phyloP scores from a whole-genome alignment of 92 coral and sea anemone species.

The Parazoanthus atlanticus region DNA sequence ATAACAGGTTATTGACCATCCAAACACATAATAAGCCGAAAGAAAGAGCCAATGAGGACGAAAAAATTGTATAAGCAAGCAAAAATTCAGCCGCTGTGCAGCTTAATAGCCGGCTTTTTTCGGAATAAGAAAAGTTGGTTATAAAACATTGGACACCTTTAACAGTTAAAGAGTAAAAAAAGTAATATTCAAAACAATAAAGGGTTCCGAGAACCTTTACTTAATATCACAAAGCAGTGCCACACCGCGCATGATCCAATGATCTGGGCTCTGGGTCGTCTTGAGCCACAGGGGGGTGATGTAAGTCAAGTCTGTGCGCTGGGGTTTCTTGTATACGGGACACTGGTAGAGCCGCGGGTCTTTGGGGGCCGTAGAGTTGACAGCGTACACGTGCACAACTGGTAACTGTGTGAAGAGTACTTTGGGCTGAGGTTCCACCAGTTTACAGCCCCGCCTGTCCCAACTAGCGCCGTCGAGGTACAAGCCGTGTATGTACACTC shows the following conservation, averaged over 20 bases:
- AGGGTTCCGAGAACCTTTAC: constrained; percentile 26
- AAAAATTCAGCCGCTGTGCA: neutral
- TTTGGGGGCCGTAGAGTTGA: constrained; percentile 90
- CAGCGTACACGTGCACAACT: constrained; percentile 88
- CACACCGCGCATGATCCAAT: constrained; percentile 91
- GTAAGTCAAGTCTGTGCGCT: constrained; percentile 91
- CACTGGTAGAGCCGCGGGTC: constrained; percentile 93
- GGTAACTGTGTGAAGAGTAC: constrained; percentile 81
- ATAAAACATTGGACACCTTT: neutral
- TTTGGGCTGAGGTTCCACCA: constrained; percentile 86
- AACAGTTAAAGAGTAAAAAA: neutral
- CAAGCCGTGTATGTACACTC: constrained; percentile 85
- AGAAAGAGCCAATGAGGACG: neutral
- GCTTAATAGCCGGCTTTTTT: neutral
- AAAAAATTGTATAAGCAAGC: neutral
- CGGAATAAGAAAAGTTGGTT: neutral
- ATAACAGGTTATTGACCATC: neutral
- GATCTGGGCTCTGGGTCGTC: constrained; percentile 87
- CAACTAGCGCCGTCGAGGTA: constrained; percentile 90
- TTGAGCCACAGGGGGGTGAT: constrained; percentile 96
- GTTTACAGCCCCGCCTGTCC: constrained; percentile 92
- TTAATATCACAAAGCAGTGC: constrained; percentile 88
- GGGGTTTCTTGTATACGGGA: constrained; percentile 92
- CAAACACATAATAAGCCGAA: neutral
- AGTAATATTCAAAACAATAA: neutral